Evolutionary conservation across 2,888 invertebrate species (phyloP).

Genomic region (Polyploca ridens): DNA sequence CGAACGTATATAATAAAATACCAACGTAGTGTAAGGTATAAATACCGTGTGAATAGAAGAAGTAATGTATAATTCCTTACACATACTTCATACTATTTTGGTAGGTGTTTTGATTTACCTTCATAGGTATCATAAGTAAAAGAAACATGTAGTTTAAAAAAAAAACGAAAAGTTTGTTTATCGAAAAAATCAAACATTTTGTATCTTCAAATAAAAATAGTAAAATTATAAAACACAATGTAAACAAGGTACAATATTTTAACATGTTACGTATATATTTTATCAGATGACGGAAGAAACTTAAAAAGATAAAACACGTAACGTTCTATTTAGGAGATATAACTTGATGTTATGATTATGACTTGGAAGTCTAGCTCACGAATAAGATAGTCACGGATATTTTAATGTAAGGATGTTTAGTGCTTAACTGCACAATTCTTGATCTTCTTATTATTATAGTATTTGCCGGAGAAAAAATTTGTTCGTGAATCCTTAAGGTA

Average conservation of each 20-base stretch:
- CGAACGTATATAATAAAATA: neutral
- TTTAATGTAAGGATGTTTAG: neutral
- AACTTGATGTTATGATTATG: slow-evolving; percentile 45
- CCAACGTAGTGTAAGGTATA: neutral
- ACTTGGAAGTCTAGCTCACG: slow-evolving; percentile 51
- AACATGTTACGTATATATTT: slow-evolving; percentile 29
- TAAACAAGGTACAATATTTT: slow-evolving; percentile 25
- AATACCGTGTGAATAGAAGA: slow-evolving; percentile 7
- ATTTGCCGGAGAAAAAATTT: too few species aligned
- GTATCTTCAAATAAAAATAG: neutral
- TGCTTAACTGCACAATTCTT: too few species aligned
- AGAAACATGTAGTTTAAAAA: too few species aligned
- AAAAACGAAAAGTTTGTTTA: too few species aligned
- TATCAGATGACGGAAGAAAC: slow-evolving; percentile 67
- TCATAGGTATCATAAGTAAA: too few species aligned
- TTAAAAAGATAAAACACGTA: slow-evolving; percentile 39
- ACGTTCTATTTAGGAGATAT: slow-evolving; percentile 38
- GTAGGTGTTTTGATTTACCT: too few species aligned
- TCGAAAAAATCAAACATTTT: too few species aligned
- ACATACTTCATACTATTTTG: neutral
- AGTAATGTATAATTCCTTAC: neutral
- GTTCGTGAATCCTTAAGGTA: too few species aligned
- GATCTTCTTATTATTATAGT: too few species aligned
- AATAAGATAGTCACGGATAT: slow-evolving; percentile 44
- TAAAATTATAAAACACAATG: neutral